phyloP scores from a whole-genome alignment of 2,797 vertebrate genomes.

The Chiloscyllium punctatum region DNA sequence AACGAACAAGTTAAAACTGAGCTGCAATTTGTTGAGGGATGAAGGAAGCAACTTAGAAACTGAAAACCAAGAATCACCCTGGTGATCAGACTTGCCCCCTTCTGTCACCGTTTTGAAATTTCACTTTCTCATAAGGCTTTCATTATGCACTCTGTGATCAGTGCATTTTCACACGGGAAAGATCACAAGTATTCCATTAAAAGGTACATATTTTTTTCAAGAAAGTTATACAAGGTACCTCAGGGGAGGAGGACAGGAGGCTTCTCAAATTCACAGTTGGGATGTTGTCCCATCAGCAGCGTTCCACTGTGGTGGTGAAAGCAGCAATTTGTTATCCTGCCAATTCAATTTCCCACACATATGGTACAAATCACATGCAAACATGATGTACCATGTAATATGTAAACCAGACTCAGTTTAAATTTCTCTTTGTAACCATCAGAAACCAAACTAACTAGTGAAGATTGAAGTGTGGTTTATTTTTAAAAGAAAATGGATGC shows the following conservation, averaged over 20 bases:
- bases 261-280: constrained; percentile 9
- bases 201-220: background rate
- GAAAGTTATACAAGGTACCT: background rate
- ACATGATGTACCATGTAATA: constrained; percentile 9
- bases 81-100: background rate
- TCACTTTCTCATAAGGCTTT: background rate
- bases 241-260: background rate
- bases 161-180: constrained; percentile 20
- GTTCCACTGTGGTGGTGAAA: background rate
- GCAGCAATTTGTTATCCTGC: background rate
- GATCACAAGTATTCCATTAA: background rate
- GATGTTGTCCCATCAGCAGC: background rate
- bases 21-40: background rate
- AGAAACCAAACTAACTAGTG: background rate
- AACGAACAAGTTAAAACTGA: background rate
- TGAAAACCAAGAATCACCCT: background rate
- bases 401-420: background rate
- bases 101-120: background rate
- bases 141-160: background rate
- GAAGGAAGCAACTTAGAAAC: background rate
- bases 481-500: background rate
- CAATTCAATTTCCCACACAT: constrained; percentile 32
- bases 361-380: constrained; percentile 31
- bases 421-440: background rate
- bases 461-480: background rate